Conservation (phyloP, 2,888 invertebrate species). For the Eilema sororculum region DNA sequence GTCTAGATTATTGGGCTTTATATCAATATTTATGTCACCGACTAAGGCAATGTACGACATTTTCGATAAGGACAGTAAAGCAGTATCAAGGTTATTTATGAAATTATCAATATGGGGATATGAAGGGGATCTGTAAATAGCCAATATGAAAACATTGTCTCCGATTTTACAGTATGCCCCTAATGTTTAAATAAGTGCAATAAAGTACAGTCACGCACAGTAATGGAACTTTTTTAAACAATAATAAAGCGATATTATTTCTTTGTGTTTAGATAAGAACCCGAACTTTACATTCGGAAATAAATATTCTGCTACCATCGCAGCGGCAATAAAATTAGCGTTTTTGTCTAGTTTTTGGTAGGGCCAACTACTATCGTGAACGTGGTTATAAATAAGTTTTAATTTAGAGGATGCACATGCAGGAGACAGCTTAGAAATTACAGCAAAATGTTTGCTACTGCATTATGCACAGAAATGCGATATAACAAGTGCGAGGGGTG, state of each 20-base stretch:
- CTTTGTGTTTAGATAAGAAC: not conserved
- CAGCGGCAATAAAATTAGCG: not conserved
- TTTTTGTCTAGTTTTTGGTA: slow-evolving; percentile 16
- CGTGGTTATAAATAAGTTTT: slow-evolving; percentile 36
- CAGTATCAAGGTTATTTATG: too few species aligned
- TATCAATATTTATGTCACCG: too few species aligned
- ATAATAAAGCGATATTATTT: not conserved
- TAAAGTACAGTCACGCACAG: not conserved
- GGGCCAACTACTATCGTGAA: not conserved
- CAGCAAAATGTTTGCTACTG: slow-evolving; percentile 32
- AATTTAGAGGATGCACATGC: slow-evolving; percentile 35
- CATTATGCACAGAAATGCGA: slow-evolving; percentile 30
- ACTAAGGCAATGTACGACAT: too few species aligned
- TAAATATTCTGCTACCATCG: not conserved
- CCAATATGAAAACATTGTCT: too few species aligned
- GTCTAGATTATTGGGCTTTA: too few species aligned
- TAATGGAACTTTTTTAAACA: not conserved
- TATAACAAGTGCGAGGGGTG: slow-evolving; percentile 30
- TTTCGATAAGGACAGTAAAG: too few species aligned
- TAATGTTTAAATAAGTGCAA: not conserved
- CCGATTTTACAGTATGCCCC: too few species aligned
- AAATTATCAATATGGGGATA: too few species aligned
- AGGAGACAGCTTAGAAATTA: slow-evolving; percentile 38
- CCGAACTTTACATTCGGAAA: not conserved
- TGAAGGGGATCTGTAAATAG: too few species aligned